Percentiles rank a stretch among this genome's conserved stretches.
Evolutionary conservation across 2,113 vertebrate species (phyloP).

Genomic region (Hiodon tergisus): DNA sequence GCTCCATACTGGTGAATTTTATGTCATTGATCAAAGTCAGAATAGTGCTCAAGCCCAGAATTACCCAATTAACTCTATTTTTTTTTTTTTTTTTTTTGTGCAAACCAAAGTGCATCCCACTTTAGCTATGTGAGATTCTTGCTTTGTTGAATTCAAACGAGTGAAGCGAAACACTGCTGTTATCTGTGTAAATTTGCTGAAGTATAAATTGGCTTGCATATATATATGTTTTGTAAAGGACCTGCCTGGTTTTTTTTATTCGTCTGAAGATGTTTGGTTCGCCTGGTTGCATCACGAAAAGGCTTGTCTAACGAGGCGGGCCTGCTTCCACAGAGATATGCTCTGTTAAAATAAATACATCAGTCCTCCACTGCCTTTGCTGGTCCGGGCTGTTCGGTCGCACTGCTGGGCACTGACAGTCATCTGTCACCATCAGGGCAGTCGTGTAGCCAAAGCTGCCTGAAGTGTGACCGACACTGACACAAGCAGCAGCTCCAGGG

Average conservation of each 20-base stretch:
- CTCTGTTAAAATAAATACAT: neutral
- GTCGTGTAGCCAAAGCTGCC: no score
- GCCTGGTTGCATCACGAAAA: neutral
- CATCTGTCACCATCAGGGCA: neutral
- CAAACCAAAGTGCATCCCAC: neutral
- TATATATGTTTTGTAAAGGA: no score
- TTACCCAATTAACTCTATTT: constrained; percentile 52
- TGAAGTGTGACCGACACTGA: neutral
- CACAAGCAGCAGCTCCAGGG: neutral
- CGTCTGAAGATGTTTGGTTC: neutral
- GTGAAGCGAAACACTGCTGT: neutral
- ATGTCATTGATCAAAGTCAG: constrained; percentile 70
- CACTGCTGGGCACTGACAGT: neutral
- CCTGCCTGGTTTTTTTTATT: neutral
- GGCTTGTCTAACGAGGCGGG: no score
- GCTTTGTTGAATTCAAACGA: neutral
- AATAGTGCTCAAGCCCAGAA: constrained; percentile 48
- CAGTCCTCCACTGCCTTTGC: neutral
- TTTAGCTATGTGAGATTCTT: constrained; percentile 8
- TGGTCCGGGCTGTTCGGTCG: neutral
- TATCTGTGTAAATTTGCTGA: neutral
- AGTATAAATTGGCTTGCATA: neutral
- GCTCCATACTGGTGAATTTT: constrained; percentile 57
- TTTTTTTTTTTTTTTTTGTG: neutral
- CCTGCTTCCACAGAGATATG: no score